Base-by-base conservation (phyloP, 1,140 invertebrate genomes). In the Trichonephila clavipes region DNA sequence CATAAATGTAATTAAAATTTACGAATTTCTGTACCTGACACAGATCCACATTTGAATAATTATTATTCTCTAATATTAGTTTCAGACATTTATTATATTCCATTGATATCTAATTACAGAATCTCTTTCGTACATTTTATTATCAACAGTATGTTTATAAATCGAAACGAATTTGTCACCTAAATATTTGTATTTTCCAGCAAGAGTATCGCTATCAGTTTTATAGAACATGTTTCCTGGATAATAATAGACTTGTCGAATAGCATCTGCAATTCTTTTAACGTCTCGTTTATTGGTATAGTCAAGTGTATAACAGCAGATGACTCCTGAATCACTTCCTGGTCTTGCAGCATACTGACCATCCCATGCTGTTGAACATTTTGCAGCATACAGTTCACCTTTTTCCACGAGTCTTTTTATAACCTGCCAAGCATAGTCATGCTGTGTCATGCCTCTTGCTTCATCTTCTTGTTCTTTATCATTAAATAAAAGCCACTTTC, bases 121-220 rank as follows among this genome's bases (percentile, higher is more conserved):
- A 10, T 64, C 81, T 64, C 81, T 83, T 44, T 83, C 90, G 44
- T 44, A 91, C 59, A 85, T 58, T 85, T 51, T 10, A 19, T 6
- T 64, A 21, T 91, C 61, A 21, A 28, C 18, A 40, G 90, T 82
- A 66, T 91, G 90, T 44, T 91, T 91, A 28, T 91, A 91, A 40
- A 83, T 83, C 8, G 77, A 62, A 16, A 91, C 61, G 66, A 34
- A 34, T 28, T 44, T 91, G 19, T 66, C 19, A 1, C 90, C 90
- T n/a, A 14, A 5, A 12, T 51, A 14, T 1, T 28, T 24, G 51
- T 91, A 91, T 51, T 40, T 85, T n/a, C 62, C 44, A n/a, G 81
- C 77, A 40, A n/a, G 10, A 8, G 90, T 91, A 85, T 40, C 81
- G 2, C 14, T 58, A 66, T 91, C 77, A 18, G 90, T 91, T 24